These are phyloP conservation scores for Lampropteryx suffumata DNA, from an alignment of 2,888 invertebrate species.

Conservation along the genomic window DNA sequence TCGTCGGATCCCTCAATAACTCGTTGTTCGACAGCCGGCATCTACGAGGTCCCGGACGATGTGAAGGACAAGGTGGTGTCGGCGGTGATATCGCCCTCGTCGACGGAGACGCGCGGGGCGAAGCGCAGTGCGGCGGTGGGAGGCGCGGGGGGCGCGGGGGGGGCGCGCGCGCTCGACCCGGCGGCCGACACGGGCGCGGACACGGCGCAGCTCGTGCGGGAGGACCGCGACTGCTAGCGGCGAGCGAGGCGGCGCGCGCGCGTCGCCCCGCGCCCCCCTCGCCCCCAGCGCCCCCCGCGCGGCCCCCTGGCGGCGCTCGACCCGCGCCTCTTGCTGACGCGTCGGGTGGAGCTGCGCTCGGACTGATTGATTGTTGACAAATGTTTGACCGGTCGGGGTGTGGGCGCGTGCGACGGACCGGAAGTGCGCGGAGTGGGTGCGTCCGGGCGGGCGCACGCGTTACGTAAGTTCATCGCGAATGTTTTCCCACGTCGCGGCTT, in stretches of 20 bases:
- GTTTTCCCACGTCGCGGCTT: neutral
- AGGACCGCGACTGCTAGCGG: conserved; percentile 86
- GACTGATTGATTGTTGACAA: neutral
- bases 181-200: conserved; percentile 94
- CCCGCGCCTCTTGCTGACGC: conserved; percentile 20
- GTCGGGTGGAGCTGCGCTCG: too few species aligned
- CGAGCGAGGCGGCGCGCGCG: conserved; percentile 7
- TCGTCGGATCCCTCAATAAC: too few species aligned
- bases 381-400: too few species aligned
- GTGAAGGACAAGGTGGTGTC: conserved; percentile 87
- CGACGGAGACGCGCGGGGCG: conserved; percentile 90
- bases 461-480: neutral
- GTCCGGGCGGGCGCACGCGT: too few species aligned
- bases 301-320: conserved; percentile 18
- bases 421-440: too few species aligned
- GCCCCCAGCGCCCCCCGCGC: conserved; percentile 20
- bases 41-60: conserved; percentile 92
- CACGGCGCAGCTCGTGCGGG: conserved; percentile 94
- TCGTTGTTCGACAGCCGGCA: conserved; percentile 75
- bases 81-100: conserved; percentile 91
- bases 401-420: neutral
- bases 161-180: conserved; percentile 92
- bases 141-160: conserved; percentile 69
- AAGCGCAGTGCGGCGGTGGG: conserved; percentile 73
- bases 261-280: conserved; percentile 12